These are phyloP conservation scores for Apodemia duryi DNA, from an alignment of 2,888 invertebrate genomes.

Conservation along the genomic window DNA sequence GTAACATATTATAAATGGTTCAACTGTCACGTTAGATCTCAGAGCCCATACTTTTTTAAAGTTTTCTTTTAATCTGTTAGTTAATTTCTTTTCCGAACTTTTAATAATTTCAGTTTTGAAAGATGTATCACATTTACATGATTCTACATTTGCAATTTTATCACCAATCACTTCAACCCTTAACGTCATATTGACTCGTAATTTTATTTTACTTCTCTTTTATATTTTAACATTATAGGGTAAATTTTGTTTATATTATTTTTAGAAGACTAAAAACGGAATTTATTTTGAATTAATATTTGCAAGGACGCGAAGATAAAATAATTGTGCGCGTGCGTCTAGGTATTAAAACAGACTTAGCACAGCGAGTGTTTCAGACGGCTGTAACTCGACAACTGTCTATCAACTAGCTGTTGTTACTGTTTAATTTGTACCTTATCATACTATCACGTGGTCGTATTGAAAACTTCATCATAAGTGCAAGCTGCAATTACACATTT, in stretches of 20 bases:
- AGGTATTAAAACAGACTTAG: conserved; percentile 35
- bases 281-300: not conserved
- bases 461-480: conserved; percentile 39
- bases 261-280: not conserved
- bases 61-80: conserved; percentile 56
- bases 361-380: conserved; percentile 51
- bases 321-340: conserved; percentile 46
- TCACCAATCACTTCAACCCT: conserved; percentile 72
- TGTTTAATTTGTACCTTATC: conserved; percentile 73
- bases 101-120: conserved; percentile 51
- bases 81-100: conserved; percentile 51
- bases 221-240: conserved; percentile 38
- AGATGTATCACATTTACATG: conserved; percentile 59
- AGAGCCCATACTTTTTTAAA: conserved; percentile 63
- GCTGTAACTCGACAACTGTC: conserved; percentile 55
- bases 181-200: conserved; percentile 62
- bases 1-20: conserved; percentile 83
- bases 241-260: not conserved
- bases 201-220: conserved; percentile 54
- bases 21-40: conserved; percentile 79
- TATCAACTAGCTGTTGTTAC: conserved; percentile 61
- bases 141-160: conserved; percentile 54
- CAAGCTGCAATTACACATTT: conserved; percentile 38
- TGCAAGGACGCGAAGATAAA: conserved; percentile 14
- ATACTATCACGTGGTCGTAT: conserved; percentile 59